Evolutionary conservation across 2,888 invertebrate species (phyloP).

Genomic region (Caenorhabditis uteleia): DNA sequence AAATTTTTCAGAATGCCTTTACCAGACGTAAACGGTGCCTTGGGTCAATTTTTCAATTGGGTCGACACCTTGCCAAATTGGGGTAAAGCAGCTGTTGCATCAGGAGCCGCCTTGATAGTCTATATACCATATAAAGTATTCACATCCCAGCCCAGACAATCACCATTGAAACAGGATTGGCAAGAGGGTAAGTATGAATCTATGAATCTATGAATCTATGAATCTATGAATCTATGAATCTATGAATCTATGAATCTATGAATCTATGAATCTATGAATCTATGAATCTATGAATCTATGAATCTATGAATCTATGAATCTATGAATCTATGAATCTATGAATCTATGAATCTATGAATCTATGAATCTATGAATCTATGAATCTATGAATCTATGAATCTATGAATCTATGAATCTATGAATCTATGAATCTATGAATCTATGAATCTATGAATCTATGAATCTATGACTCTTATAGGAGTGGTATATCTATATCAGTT

Average conservation of each 20-base stretch:
- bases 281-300: too few relatives aligned
- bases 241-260: too few relatives aligned
- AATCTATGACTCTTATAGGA: constrained; percentile 76
- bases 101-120: constrained; percentile 43
- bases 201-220: background rate
- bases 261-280: too few relatives aligned
- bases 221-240: background rate
- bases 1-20: too few relatives aligned
- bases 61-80: constrained; percentile 48
- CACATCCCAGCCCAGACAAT: constrained; percentile 24
- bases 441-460: background rate
- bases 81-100: constrained; percentile 56
- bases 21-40: too few relatives aligned
- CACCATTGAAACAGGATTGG: constrained; percentile 48
- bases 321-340: too few relatives aligned
- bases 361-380: too few relatives aligned
- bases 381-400: too few relatives aligned
- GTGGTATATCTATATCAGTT: constrained; percentile 92
- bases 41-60: constrained; percentile 37
- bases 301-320: too few relatives aligned
- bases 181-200: constrained; percentile 25
- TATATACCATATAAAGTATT: constrained; percentile 52
- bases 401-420: too few relatives aligned
- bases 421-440: too few relatives aligned
- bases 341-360: too few relatives aligned